Evolutionary conservation across 1,140 invertebrate genomes (phyloP).

Genomic region (Hyposmocoma kahamanoa): DNA sequence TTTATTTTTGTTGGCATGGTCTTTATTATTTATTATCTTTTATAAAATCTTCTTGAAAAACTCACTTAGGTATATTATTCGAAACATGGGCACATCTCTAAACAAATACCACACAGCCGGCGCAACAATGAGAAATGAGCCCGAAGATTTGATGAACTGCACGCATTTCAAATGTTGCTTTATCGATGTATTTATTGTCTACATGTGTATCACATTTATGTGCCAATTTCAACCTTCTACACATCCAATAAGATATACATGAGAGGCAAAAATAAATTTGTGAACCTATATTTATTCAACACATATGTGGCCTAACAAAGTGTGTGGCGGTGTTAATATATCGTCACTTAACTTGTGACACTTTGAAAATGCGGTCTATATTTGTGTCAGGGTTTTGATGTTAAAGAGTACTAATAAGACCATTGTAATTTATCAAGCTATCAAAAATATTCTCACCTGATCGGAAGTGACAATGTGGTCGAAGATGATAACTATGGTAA

Average conservation of each 20-base stretch:
- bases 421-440: no score
- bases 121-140: slow-evolving; percentile 44
- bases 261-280: neutral
- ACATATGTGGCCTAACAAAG: slow-evolving; percentile 32
- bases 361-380: no score
- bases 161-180: slow-evolving; percentile 37
- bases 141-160: slow-evolving; percentile 47
- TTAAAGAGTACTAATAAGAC: no score
- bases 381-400: no score
- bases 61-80: no score
- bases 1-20: no score
- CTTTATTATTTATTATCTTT: no score
- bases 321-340: slow-evolving; percentile 33
- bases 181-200: slow-evolving; percentile 43
- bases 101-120: slow-evolving; percentile 17
- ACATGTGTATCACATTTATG: slow-evolving; percentile 10
- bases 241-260: slow-evolving; percentile 7
- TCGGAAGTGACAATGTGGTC: no score
- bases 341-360: slow-evolving; percentile 32
- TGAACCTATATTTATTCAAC: neutral
- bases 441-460: no score
- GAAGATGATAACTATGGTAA: no score
- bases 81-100: no score
- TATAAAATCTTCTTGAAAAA: no score
- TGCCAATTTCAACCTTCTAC: slow-evolving; percentile 14